Conservation (phyloP, 2,797 vertebrate genomes). For the Cichlasoma orientale region DNA sequence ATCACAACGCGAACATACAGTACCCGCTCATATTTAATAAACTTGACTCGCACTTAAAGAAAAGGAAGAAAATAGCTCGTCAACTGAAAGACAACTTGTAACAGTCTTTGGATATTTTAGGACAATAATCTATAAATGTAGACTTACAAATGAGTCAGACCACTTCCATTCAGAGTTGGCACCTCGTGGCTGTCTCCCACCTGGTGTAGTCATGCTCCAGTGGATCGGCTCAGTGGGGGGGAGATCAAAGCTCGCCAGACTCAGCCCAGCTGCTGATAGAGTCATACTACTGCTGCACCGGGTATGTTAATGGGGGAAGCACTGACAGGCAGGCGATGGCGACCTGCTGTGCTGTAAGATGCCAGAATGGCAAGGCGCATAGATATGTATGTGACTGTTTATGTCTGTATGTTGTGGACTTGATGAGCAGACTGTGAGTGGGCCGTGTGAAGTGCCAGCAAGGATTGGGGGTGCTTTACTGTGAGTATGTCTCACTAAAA, state of each 20-base stretch:
- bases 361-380: constrained; percentile 33
- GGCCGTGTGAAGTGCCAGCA: constrained; percentile 60
- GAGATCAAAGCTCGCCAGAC: constrained; percentile 10
- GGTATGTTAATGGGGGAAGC: constrained; percentile 46
- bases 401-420: constrained; percentile 11
- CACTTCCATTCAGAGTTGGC: constrained; percentile 41
- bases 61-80: neutral
- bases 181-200: constrained; percentile 42
- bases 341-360: constrained; percentile 59
- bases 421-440: constrained; percentile 70
- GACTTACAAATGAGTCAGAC: constrained; percentile 35
- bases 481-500: constrained; percentile 21
- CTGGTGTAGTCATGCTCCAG: constrained; percentile 50
- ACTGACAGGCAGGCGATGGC: constrained; percentile 60
- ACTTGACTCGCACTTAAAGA: neutral
- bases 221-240: constrained; percentile 23
- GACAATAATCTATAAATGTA: constrained; percentile 15
- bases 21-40: neutral
- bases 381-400: constrained; percentile 26
- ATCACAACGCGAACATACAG: neutral
- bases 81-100: neutral
- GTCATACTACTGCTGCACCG: constrained; percentile 42
- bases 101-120: constrained; percentile 18
- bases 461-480: neutral
- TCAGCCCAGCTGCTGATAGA: constrained; percentile 48